Evolutionary conservation across 2,888 invertebrate species (phyloP).

Genomic region (Perizoma flavofasciatum): DNA sequence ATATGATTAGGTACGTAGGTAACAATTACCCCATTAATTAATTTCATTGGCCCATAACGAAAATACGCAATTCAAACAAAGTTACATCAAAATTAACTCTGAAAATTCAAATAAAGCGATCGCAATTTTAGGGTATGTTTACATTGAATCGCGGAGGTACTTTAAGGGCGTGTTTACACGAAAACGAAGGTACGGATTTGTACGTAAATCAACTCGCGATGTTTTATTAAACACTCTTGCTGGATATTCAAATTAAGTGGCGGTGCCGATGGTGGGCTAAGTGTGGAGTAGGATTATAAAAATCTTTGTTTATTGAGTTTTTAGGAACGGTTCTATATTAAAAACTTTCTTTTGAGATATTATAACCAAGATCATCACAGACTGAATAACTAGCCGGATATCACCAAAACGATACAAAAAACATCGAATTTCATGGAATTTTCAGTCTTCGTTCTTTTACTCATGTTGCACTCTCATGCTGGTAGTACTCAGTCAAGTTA

Average conservation of each 20-base stretch:
- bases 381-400: no score
- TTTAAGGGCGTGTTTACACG: slow-evolving; percentile 75
- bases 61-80: slow-evolving; percentile 35
- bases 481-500: no score
- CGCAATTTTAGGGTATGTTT: slow-evolving; percentile 40
- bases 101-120: slow-evolving; percentile 57
- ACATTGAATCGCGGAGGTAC: slow-evolving; percentile 46
- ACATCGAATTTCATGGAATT: no score
- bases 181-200: slow-evolving; percentile 79
- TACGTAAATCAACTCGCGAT: slow-evolving; percentile 79
- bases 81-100: slow-evolving; percentile 51
- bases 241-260: slow-evolving; percentile 82
- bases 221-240: slow-evolving; percentile 82
- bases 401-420: no score
- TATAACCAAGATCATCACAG: no score
- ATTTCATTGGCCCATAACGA: slow-evolving; percentile 27
- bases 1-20: not conserved
- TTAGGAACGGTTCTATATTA: no score
- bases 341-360: no score
- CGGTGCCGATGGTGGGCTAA: slow-evolving; percentile 57
- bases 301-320: not conserved
- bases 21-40: slow-evolving; percentile 15
- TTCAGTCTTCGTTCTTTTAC: no score
- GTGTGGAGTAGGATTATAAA: slow-evolving; percentile 50
- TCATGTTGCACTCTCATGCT: no score